A percentile compares a stretch with the other conserved stretches of the same genome.
phyloP scores from a whole-genome alignment of 2,888 invertebrate genomes.

The Pemphredon lugubris region DNA sequence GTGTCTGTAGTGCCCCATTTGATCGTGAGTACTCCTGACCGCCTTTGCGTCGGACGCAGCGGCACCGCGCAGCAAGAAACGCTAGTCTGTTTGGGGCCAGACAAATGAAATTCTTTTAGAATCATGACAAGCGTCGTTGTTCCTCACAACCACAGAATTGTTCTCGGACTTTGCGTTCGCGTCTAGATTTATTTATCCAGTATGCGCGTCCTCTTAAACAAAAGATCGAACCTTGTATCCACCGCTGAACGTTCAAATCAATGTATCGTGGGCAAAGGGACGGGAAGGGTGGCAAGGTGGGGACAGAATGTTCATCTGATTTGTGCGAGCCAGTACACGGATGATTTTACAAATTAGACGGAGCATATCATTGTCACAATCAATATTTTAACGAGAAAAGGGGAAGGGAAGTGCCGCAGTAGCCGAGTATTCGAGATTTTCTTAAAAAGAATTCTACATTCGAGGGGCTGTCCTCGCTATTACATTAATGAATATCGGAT shows the following conservation, averaged over 20 bases:
- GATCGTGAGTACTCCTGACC: no score
- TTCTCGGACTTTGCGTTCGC: slow-evolving; percentile 29
- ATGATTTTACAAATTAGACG: slow-evolving; percentile 30
- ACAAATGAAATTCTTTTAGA: no score
- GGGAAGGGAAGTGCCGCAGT: not conserved
- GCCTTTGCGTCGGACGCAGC: no score
- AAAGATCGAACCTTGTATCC: not conserved
- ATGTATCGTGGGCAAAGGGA: not conserved
- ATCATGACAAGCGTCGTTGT: no score
- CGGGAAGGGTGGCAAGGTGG: no score
- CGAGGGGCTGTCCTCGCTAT: not conserved
- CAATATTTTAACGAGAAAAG: slow-evolving; percentile 13
- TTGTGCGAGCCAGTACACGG: slow-evolving; percentile 1
- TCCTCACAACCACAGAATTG: no score
- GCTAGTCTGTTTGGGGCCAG: no score
- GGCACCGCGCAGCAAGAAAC: no score
- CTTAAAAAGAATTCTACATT: not conserved
- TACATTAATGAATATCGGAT: not conserved
- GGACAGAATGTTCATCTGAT: no score
- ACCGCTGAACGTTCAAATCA: slow-evolving; percentile 17
- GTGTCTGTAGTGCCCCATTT: no score
- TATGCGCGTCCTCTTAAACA: not conserved
- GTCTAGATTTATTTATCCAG: slow-evolving; percentile 17
- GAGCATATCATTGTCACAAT: slow-evolving; percentile 51
- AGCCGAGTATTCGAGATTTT: not conserved